Conservation (phyloP, 2,113 vertebrate species). For the Mastomys coucha region DNA sequence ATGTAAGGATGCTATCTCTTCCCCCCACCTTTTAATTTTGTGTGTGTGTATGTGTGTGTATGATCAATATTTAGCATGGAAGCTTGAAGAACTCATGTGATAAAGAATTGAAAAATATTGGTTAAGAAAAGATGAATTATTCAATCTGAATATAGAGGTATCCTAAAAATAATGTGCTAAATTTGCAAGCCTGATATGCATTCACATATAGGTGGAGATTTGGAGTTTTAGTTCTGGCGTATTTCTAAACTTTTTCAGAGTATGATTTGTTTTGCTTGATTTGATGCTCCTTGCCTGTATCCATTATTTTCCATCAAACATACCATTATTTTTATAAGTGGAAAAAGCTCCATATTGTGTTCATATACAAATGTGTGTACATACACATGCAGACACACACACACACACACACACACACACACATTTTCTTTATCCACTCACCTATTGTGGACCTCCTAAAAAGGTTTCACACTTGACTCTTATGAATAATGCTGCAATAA, state of each 20-base stretch:
- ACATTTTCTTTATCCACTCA: background rate
- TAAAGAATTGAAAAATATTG: background rate
- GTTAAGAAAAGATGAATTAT: background rate
- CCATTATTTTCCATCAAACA: background rate
- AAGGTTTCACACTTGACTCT: background rate
- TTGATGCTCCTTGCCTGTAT: background rate
- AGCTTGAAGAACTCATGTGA: background rate
- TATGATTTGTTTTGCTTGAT: background rate
- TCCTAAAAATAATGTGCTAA: background rate
- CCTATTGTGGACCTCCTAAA: background rate
- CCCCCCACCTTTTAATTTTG: no score
- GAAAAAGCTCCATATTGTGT: background rate
- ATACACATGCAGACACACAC: background rate
- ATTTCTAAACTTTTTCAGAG: background rate
- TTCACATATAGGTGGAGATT: fast-evolving
- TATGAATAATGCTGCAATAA: background rate
- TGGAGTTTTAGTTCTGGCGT: background rate
- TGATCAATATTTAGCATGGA: conserved; percentile 11
- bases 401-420: background rate
- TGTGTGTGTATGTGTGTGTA: no score
- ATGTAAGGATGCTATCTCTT: no score
- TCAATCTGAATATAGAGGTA: background rate
- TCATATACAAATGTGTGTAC: background rate
- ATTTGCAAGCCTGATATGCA: background rate
- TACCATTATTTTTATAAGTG: background rate